Evolutionary conservation across 2,888 invertebrate genomes (phyloP), one percentile per base, ranked within the genome.

Genomic region (Nezara viridula): DNA sequence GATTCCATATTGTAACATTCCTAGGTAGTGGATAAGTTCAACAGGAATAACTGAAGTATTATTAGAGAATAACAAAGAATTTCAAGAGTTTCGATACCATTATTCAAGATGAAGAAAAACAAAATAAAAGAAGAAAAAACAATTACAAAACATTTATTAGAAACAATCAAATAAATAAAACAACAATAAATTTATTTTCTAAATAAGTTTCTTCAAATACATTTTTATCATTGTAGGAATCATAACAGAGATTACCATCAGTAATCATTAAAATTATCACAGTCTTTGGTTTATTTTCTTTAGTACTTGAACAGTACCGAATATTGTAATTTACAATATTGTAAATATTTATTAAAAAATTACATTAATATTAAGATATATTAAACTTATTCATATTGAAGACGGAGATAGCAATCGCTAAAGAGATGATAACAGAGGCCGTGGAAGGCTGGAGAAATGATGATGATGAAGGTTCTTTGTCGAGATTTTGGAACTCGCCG

Each of bases 401-500:
- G n/a, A 44, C n/a, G 12, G 44, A 81, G 7, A 81, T n/a, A 3
- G 12, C 6, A 19, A 81, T n/a, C 0, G 14, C n/a, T 4, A 81
- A n/a, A n/a, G 81, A 24, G 12, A 24, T 14, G 12, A 81, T 16
- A 14, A 81, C 10, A 4, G 44, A 44, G 24, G n/a, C 44, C 2
- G n/a, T 6, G 14, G 81, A 81, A 24, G 81, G 44, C 10, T n/a
- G 44, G 6, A 88, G 24, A 32, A 27, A 32, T 32, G 47, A 14
- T 19, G 37, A 49, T 4, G 66, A 89, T 3, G 89, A 86, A 27
- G 86, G 49, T 10, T 40, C 86, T 47, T 14, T 14, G 24, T 24
- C 44, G 1, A 7, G n/a, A 27, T 86, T 52, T 21, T 44, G 21
- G 89, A 86, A 90, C n/a, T 77, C 89, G 49, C 90, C 90, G 19